phyloP scores from a whole-genome alignment of 2,113 vertebrate species.

The Capreolus pygargus region DNA sequence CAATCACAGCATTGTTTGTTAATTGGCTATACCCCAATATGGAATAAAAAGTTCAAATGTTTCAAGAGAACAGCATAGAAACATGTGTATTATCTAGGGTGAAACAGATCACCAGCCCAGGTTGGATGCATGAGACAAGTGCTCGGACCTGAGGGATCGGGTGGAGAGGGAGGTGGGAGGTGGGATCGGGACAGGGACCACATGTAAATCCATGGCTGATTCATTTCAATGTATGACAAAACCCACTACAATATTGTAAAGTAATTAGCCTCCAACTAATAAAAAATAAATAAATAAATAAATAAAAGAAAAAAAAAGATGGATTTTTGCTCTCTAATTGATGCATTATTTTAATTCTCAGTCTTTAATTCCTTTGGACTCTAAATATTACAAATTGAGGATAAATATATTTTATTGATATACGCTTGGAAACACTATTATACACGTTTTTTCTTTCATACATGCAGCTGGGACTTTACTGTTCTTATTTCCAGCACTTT shows the following conservation, averaged over 20 bases:
- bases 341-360: conserved; percentile 39
- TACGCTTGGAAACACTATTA: conserved; percentile 37
- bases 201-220: too few species aligned
- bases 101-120: too few species aligned
- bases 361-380: conserved; percentile 35
- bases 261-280: too few species aligned
- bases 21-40: neutral
- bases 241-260: too few species aligned
- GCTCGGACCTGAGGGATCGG: too few species aligned
- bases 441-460: conserved; percentile 37
- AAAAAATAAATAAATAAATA: too few species aligned
- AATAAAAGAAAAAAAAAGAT: neutral
- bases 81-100: too few species aligned
- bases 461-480: neutral
- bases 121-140: too few species aligned
- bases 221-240: too few species aligned
- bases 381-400: conserved; percentile 49
- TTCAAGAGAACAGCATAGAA: neutral
- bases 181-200: too few species aligned
- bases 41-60: neutral
- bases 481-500: conserved; percentile 33
- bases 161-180: too few species aligned
- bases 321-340: neutral
- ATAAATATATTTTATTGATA: conserved; percentile 50
- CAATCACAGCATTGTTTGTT: neutral